Conservation (phyloP, 2,888 invertebrate genomes). For the Gastracanthus pulcherrimus region DNA sequence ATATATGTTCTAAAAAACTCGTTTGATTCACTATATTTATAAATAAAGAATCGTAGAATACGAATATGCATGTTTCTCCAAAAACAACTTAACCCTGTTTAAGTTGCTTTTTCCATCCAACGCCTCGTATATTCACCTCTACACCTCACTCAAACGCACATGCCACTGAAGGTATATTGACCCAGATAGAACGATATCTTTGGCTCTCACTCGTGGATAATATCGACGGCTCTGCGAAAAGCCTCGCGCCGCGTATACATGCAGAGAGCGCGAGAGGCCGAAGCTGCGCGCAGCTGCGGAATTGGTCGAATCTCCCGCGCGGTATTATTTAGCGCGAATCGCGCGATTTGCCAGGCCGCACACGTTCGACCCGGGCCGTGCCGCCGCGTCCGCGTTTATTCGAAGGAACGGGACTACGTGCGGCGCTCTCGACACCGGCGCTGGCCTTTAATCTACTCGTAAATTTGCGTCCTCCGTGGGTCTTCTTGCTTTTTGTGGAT, state of each 20-base stretch:
- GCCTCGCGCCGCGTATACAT: neutral
- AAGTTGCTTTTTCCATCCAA: neutral
- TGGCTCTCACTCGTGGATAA: no score
- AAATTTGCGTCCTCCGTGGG: neutral
- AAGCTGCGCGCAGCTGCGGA: no score
- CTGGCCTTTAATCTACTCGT: neutral
- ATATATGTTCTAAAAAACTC: no score
- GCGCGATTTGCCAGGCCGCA: constrained; percentile 10
- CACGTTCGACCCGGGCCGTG: constrained; percentile 25
- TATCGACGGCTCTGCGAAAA: no score
- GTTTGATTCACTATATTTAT: no score
- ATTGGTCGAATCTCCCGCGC: constrained; percentile 22
- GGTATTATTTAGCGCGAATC: constrained; percentile 29
- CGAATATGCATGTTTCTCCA: neutral
- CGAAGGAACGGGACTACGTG: neutral
- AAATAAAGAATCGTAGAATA: no score
- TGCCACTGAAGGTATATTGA: neutral
- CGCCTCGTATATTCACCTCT: neutral
- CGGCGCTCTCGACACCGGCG: neutral
- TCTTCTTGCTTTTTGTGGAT: neutral
- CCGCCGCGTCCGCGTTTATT: neutral
- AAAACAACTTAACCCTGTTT: neutral
- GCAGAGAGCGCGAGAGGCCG: neutral
- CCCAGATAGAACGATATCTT: constrained; percentile 13
- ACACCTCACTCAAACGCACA: neutral